Base-by-base conservation (phyloP, 2,888 invertebrate genomes). In the Druceiella hillmani region DNA sequence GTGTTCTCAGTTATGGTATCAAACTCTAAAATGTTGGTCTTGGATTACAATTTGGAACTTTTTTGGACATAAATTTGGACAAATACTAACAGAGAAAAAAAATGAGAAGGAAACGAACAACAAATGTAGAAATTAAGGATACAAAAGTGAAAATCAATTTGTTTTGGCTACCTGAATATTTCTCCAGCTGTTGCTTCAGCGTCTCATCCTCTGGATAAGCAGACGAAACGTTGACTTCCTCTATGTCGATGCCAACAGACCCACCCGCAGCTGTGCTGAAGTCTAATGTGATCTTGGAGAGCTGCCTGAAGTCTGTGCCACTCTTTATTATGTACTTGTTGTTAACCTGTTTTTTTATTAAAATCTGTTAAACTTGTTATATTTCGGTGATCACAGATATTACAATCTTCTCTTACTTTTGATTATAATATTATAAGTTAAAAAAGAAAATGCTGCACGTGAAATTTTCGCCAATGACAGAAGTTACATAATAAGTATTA, bases 301-400 rank as follows among this genome's bases (percentile, higher is more conserved):
- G 86, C 56, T 92, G 85, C 12, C 88, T 75, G 64, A 93, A 93
- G 60, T 93, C 93, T 2, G 92, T 90, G 11, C 93, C 93, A 52
- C 90, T 91, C 59, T 93, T 93, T 1, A 93, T 74, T 40, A 93
- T 77, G 55, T 82, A 81, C 52, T 79, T 87, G 34, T 81, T 84
- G 65, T 90, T 88, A 11, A 91, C 68, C 78, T 83, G 59, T 10
- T 48, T 46, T 26, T 10, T 3, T 36, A 17, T 17, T 29, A 43
- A 36, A 45, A n/a, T n/a, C n/a, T n/a, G n/a, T n/a, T n/a, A n/a
- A n/a, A n/a, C n/a, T n/a, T n/a, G n/a, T n/a, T n/a, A n/a, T n/a
- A n/a, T n/a, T n/a, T n/a, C n/a, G n/a, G n/a, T n/a, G n/a, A n/a
- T n/a, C n/a, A n/a, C n/a, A n/a, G n/a, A n/a, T n/a, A n/a, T n/a